Evolutionary conservation across 2,113 vertebrate species (phyloP).

Genomic region (Ceratotherium simum): DNA sequence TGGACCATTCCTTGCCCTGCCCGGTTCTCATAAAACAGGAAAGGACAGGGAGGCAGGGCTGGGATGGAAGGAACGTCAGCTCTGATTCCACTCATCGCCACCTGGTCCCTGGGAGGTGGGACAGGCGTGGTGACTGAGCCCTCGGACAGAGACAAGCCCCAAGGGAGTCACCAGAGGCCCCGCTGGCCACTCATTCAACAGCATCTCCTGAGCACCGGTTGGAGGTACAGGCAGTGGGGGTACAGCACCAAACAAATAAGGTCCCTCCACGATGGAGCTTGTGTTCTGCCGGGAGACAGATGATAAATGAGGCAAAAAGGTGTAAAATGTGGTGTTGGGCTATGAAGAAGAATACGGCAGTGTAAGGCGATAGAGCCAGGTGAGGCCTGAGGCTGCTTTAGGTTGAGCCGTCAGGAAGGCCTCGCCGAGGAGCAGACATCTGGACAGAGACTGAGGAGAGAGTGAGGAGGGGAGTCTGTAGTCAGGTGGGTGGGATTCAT

Average conservation of each 20-base stretch:
- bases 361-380: neutral
- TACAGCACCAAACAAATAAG: neutral
- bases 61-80: neutral
- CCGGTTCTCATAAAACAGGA: neutral
- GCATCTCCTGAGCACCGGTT: neutral
- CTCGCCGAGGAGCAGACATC: neutral
- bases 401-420: neutral
- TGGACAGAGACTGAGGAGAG: neutral
- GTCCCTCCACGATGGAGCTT: neutral
- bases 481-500: neutral
- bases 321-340: neutral
- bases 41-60: no score
- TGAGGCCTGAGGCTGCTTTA: fast-evolving
- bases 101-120: neutral
- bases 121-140: neutral
- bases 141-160: neutral
- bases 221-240: neutral
- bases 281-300: neutral
- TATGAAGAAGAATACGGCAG: fast-evolving
- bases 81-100: neutral
- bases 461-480: neutral
- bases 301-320: neutral
- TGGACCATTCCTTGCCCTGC: fast-evolving
- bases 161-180: neutral
- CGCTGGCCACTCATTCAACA: fast-evolving